A percentile compares a stretch with the other conserved stretches of the same genome.
Conservation (phyloP, 1,140 invertebrate genomes). For the Zaprionus africanus region DNA sequence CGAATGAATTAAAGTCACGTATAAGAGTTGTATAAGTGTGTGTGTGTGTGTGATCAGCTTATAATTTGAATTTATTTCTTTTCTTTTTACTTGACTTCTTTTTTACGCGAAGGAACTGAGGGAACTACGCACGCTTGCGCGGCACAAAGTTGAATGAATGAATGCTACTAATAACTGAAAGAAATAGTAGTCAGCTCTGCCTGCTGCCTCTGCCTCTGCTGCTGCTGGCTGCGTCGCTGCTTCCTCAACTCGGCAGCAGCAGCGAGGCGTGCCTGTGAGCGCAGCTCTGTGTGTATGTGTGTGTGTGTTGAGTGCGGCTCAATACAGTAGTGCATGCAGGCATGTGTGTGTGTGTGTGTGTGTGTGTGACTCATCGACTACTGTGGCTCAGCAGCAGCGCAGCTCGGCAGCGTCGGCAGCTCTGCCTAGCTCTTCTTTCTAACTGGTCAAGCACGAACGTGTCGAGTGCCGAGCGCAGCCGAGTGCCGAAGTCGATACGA, state of each 20-base stretch:
- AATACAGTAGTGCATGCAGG: conserved; percentile 43
- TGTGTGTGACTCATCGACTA: conserved; percentile 73
- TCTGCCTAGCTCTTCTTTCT: conserved; percentile 58
- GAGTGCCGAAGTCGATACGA: conserved; percentile 43
- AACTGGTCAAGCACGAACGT: conserved; percentile 56
- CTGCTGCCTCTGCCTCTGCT: conserved; percentile 42
- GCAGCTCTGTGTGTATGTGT: conserved; percentile 9
- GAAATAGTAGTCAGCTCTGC: conserved; percentile 78
- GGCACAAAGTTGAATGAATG: conserved; percentile 83
- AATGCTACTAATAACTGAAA: conserved; percentile 83
- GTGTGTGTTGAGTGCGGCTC: conserved; percentile 43
- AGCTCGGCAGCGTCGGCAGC: conserved; percentile 34
- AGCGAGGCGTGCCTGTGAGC: conserved; percentile 42
- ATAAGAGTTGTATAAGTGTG: not conserved
- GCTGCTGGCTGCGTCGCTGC: conserved; percentile 64
- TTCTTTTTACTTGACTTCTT: conserved; percentile 24
- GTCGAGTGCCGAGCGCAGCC: conserved; percentile 39
- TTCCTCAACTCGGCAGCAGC: conserved; percentile 42
- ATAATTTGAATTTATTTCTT: conserved; percentile 26
- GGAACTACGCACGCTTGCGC: conserved; percentile 82
- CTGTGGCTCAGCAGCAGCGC: conserved; percentile 43
- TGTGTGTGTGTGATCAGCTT: not conserved
- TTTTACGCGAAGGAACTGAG: conserved; percentile 77
- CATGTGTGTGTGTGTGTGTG: conserved; percentile 31
- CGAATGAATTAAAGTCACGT: conserved; percentile 35